Evolutionary conservation across 2,888 invertebrate species (phyloP).

Genomic region (Galerucella pusilla): DNA sequence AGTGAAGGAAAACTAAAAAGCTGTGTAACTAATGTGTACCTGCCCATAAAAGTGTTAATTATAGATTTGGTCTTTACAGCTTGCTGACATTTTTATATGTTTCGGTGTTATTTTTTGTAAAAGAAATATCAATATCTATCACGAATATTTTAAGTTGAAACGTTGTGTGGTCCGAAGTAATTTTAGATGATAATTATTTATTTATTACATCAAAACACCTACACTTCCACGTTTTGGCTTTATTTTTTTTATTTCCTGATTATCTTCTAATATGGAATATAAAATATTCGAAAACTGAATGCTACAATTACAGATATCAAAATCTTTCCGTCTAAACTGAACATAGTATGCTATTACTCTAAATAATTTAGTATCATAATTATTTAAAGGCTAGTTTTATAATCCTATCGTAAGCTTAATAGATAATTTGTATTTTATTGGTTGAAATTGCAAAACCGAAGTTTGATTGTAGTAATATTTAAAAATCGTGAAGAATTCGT

Average conservation of each 20-base stretch:
- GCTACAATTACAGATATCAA: neutral
- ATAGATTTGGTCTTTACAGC: no score
- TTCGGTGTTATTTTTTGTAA: neutral
- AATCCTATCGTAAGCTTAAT: neutral
- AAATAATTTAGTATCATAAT: neutral
- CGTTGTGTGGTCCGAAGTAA: constrained; percentile 9
- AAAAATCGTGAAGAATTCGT: neutral
- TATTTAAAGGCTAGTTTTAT: neutral
- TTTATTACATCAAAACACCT: neutral
- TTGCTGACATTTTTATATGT: no score
- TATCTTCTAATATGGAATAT: neutral
- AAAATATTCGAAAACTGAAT: neutral
- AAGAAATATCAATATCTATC: neutral
- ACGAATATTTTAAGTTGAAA: neutral
- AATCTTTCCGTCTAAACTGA: neutral
- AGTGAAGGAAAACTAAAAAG: no score
- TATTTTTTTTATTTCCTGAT: neutral
- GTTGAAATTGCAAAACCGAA: neutral
- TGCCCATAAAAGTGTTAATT: no score
- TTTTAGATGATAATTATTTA: constrained; percentile 6
- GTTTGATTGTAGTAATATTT: neutral
- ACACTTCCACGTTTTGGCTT: neutral
- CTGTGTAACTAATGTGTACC: no score
- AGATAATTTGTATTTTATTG: neutral
- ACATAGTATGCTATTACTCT: neutral